Conservation (phyloP, 2,888 invertebrate genomes). For the Agrotis exclamationis region DNA sequence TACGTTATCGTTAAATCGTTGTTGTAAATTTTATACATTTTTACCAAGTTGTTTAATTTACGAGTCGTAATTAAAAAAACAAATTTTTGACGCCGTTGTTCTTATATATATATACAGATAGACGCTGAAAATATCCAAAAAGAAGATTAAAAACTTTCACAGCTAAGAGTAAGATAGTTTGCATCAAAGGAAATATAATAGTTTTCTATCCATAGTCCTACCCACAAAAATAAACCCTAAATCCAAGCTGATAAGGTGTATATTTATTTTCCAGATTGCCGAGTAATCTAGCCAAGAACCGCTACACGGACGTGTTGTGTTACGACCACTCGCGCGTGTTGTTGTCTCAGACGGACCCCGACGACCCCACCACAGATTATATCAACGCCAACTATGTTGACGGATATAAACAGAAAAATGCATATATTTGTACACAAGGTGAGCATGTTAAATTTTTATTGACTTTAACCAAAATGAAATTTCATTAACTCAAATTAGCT, state of each 20-base stretch:
- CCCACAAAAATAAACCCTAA: background rate
- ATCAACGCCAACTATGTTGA: slow-evolving; percentile 99
- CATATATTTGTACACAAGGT: slow-evolving; percentile 99
- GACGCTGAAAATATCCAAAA: background rate
- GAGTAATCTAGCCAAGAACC: slow-evolving; percentile 95
- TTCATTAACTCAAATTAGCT: too few species aligned
- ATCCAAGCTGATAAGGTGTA: background rate
- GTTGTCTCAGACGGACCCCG: slow-evolving; percentile 93
- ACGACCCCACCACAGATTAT: slow-evolving; percentile 96
- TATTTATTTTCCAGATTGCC: slow-evolving; percentile 77
- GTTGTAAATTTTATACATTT: too few species aligned
- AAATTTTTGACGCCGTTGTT: too few species aligned
- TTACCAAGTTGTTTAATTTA: too few species aligned
- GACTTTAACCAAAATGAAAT: background rate
- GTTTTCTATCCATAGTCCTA: background rate
- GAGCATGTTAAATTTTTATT: slow-evolving; percentile 52
- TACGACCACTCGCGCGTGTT: slow-evolving; percentile 98
- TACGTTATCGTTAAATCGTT: too few species aligned
- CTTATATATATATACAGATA: background rate
- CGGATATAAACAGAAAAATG: slow-evolving; percentile 99
- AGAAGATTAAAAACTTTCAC: too few species aligned
- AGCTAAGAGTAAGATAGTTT: too few species aligned
- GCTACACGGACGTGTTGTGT: slow-evolving; percentile 98
- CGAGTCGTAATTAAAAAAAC: too few species aligned
- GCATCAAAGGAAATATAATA: too few species aligned